Evolutionary conservation across 1,140 invertebrate species (phyloP).

Genomic region (Drosophila oshimai): DNA sequence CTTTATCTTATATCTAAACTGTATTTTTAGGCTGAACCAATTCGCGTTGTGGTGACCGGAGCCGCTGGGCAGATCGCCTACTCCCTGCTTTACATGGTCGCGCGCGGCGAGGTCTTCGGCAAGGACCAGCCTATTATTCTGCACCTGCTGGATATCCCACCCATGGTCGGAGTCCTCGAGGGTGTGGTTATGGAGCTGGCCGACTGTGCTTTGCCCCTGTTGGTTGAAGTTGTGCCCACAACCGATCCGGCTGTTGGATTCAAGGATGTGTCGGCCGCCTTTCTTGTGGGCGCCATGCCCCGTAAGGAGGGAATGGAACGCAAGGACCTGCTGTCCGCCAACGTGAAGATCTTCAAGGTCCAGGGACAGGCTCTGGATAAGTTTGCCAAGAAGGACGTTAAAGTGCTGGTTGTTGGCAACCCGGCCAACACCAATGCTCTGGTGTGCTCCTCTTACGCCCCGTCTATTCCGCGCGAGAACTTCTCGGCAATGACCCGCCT

Average conservation of each 20-base stretch:
- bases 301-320: slow-evolving; percentile 99
- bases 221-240: slow-evolving; percentile 93
- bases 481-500: slow-evolving; percentile 99
- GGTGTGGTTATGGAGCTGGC: slow-evolving; percentile 98
- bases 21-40: slow-evolving; percentile 86
- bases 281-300: slow-evolving; percentile 99
- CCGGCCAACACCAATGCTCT: slow-evolving; percentile 99
- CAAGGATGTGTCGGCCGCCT: slow-evolving; percentile 98
- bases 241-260: slow-evolving; percentile 95
- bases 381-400: slow-evolving; percentile 96
- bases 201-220: slow-evolving; percentile 97
- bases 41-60: slow-evolving; percentile 97
- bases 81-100: slow-evolving; percentile 96
- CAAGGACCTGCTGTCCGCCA: slow-evolving; percentile 97
- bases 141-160: slow-evolving; percentile 96
- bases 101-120: slow-evolving; percentile 98
- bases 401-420: slow-evolving; percentile 99
- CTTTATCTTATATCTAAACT: background rate
- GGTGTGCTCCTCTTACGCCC: slow-evolving; percentile 98
- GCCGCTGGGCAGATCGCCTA: slow-evolving; percentile 99
- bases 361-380: slow-evolving; percentile 97
- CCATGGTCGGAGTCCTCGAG: slow-evolving; percentile 96
- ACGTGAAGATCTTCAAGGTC: slow-evolving; percentile 99
- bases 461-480: slow-evolving; percentile 97
- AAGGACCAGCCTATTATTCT: slow-evolving; percentile 93